Evolutionary conservation across 2,888 invertebrate species (phyloP), one percentile per base, ranked within the genome.

Genomic region (Aporophyla nigra): DNA sequence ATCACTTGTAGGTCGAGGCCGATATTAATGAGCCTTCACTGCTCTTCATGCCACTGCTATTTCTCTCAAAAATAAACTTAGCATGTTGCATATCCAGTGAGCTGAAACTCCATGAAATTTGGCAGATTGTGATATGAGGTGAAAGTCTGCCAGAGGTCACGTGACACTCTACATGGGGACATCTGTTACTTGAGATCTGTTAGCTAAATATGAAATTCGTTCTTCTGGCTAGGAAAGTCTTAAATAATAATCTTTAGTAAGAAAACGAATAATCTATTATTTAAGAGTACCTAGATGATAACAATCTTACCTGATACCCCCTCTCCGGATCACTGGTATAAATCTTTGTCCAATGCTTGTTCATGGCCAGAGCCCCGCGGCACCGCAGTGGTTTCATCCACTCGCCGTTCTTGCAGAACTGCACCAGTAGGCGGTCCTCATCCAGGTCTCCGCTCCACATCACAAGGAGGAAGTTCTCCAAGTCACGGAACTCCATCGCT

Each of bases 391-490:
- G 97, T 74, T 97, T 94, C 87, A 97, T 93, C 91, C 97, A 96
- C 16, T 90, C 91, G 5, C 97, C 97, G 6, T 95, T 95, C 66
- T 97, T 97, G 71, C 97, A 96, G 81, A 97, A 97, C 85, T 98
- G 97, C 74, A 98, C 92, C 54, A 98, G 94, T 93, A 99, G 97
- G 14, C 97, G 95, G 49, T 98, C 97, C 68, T 98, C 98, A 72
- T 98, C 99, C 69, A 98, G 97, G 85, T 97, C 98, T 3, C 98
- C 98, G 63, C 98, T 98, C 99, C 99, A 99, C 93, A 98, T 98
- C 21, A 98, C 96, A 5, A 98, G 97, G 80, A 98, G 97, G 89
- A 98, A 98, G 83, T 98, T 98, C 9, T 97, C 97, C 54, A 98
- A 93, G 80, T 97, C 97, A 4, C 97, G 97, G 89, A 98, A 98